Evolutionary conservation across 2,113 vertebrate species (phyloP).

Genomic region (Chauna torquata): DNA sequence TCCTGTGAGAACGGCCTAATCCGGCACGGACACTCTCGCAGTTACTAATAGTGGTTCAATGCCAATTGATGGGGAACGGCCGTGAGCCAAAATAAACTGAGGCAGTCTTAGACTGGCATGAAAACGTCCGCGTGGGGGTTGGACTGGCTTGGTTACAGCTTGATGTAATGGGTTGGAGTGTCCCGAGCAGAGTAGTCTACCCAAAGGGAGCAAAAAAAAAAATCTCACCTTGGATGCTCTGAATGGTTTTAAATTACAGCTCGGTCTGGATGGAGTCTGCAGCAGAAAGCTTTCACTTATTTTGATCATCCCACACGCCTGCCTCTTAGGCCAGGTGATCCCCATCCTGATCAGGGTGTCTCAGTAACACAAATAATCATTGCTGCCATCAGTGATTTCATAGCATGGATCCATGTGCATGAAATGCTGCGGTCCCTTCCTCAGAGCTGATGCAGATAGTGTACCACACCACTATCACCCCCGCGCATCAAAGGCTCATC

Average conservation of each 20-base stretch:
- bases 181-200: not conserved
- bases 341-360: not conserved
- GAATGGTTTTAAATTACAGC: not conserved
- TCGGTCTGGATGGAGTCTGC: not conserved
- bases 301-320: not conserved
- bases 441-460: fast-evolving
- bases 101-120: not conserved
- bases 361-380: fast-evolving
- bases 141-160: slow-evolving; percentile 9
- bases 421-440: not conserved
- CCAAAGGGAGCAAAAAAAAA: not conserved
- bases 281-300: not conserved
- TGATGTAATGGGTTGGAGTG: not conserved
- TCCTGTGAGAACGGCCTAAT: not conserved
- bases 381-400: fast-evolving
- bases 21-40: not conserved
- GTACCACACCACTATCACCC: not conserved
- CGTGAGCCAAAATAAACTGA: not conserved
- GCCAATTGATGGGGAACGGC: not conserved
- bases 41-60: not conserved
- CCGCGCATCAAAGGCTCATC: not conserved
- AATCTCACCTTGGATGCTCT: not conserved
- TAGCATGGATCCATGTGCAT: fast-evolving
- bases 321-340: not conserved
- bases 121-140: not conserved